phyloP scores from a whole-genome alignment of 2,113 vertebrate species.

The Trochalopteron elliotii region DNA sequence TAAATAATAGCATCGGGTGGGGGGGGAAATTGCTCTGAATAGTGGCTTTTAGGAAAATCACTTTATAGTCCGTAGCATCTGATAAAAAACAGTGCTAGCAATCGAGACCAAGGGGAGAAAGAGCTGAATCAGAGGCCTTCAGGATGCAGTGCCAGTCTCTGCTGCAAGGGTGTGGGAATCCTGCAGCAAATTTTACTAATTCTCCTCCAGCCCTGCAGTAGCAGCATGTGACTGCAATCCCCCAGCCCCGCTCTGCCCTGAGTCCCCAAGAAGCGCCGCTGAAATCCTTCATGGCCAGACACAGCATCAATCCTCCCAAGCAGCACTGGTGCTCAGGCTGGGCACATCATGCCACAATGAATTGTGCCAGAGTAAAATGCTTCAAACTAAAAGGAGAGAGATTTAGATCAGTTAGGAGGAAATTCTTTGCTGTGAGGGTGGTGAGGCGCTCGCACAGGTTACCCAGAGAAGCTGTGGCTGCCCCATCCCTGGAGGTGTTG shows the following conservation, averaged over 20 bases:
- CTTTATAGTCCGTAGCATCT: background rate
- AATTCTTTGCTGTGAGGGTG: background rate
- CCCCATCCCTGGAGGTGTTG: background rate
- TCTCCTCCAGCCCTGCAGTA: constrained; percentile 51
- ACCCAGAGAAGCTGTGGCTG: background rate
- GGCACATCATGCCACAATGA: background rate
- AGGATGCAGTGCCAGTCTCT: background rate
- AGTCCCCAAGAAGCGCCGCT: background rate
- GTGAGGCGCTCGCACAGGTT: background rate
- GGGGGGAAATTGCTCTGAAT: background rate
- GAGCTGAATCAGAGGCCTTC: constrained; percentile 38
- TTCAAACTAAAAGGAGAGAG: background rate
- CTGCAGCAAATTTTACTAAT: constrained; percentile 52
- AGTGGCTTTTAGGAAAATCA: constrained; percentile 35
- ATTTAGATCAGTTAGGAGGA: background rate
- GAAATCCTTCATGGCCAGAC: background rate
- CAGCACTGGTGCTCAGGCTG: background rate
- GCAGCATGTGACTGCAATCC: constrained; percentile 36
- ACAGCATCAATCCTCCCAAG: background rate
- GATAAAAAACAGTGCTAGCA: constrained; percentile 38
- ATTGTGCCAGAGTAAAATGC: background rate
- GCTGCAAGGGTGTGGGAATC: constrained; percentile 43
- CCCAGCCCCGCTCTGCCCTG: background rate
- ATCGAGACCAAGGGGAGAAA: constrained; percentile 3
- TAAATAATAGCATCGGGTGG: constrained; percentile 40